Base-by-base conservation (phyloP, 1,140 invertebrate species). In the Aphis craccivora region DNA sequence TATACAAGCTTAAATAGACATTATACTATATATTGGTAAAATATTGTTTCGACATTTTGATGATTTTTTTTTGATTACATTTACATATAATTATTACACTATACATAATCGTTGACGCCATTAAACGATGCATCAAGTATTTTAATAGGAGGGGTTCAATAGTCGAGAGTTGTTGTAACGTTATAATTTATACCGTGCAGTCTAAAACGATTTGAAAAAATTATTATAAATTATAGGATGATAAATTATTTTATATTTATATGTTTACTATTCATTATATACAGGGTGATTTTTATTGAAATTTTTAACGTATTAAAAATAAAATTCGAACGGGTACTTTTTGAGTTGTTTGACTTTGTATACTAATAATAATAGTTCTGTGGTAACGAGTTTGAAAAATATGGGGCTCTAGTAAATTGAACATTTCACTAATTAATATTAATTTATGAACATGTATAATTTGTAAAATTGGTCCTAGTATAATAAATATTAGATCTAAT, bases 11-110 rank as follows among this genome's bases (percentile, higher is more conserved):
- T 76, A 88, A 51, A 40, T 40, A 55, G n/a, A 89, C n/a, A 89
- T 23, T 11, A n/a, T 40, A 40, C 37, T 40, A 40, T 23, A 53
- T 37, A 53, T 25, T 40, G 0, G 23, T 37, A 89, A 37, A 37
- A 51, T 89, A 55, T 37, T 37, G 48, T 89, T 55, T 89, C 22
- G 14, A 89, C 48, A 55, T 89, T 89, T 89, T 55, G 43, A 89
- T 53, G 87, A 89, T 55, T 89, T 43, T 89, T 37, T 35, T 55
- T n/a, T 20, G 51, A 53, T 89, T 53, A 22, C 6, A 87, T 48
- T 87, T 48, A n/a, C 84, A 86, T 45, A 87, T 87, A 7, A 87
- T 35, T 48, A 45, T 45, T 45, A n/a, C 18, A 48, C 22, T 45
- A 84, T 43, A 43, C 83, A 30, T 40, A 84, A 14, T 84, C 9